Percentiles rank a stretch among this genome's conserved stretches.
phyloP scores from a whole-genome alignment of 2,888 invertebrate species.

The Gerris lacustris region DNA sequence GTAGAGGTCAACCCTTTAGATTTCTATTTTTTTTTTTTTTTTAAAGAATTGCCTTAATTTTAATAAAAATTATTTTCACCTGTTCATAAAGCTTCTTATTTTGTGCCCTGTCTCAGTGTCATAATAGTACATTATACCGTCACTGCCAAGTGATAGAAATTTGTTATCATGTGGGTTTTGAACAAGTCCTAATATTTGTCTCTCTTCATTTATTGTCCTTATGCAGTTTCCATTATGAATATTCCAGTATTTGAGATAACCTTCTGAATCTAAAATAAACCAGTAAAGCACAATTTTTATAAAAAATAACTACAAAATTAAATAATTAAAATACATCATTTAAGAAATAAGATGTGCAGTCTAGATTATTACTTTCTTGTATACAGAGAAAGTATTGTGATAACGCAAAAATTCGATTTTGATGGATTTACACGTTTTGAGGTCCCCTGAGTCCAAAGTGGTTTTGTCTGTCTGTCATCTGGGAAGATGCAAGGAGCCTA shows the following conservation, averaged over 20 bases:
- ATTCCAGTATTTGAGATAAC: conserved; percentile 57
- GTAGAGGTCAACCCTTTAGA: too few species aligned
- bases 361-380: too few species aligned
- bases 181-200: conserved; percentile 50
- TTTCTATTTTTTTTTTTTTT: too few species aligned
- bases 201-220: conserved; percentile 51
- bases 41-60: too few species aligned
- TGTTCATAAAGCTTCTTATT: conserved; percentile 19
- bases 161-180: conserved; percentile 49
- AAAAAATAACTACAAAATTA: neutral
- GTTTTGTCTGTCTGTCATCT: too few species aligned
- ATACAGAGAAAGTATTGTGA: too few species aligned
- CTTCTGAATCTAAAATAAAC: conserved; percentile 47
- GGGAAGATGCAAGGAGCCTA: too few species aligned
- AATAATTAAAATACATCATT: too few species aligned
- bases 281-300: neutral
- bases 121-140: conserved; percentile 50
- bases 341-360: too few species aligned
- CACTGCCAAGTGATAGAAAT: conserved; percentile 51
- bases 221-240: conserved; percentile 50
- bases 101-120: conserved; percentile 49
- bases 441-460: too few species aligned
- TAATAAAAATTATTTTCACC: conserved; percentile 11
- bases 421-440: too few species aligned
- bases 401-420: too few species aligned